Evolutionary conservation across 2,113 vertebrate genomes (phyloP).

Genomic region (Mola mola): DNA sequence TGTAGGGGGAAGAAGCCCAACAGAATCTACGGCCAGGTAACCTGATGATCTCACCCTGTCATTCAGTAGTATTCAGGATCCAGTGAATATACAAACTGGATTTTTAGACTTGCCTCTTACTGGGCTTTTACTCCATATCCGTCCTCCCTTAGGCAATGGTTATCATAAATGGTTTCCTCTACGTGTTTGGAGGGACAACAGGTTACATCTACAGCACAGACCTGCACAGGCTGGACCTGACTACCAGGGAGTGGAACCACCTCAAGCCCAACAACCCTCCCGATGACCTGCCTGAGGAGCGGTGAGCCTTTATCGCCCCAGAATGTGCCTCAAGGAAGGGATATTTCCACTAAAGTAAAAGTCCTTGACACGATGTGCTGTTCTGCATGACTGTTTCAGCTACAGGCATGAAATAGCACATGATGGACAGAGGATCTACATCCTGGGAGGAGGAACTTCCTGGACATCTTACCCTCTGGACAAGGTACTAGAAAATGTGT

Average conservation of each 20-base stretch:
- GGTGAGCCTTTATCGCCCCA: constrained; percentile 73
- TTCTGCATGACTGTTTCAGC: constrained; percentile 75
- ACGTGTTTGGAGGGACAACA: constrained; percentile 97
- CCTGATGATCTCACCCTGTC: not conserved
- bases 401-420: constrained; percentile 98
- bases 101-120: not conserved
- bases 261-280: constrained; percentile 95
- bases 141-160: constrained; percentile 89
- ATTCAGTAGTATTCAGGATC: constrained; percentile 1
- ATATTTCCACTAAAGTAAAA: not conserved
- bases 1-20: constrained; percentile 97
- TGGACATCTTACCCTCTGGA: constrained; percentile 98
- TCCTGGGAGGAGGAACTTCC: constrained; percentile 96
- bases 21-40: constrained; percentile 96
- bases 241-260: constrained; percentile 94
- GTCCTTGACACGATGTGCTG: not conserved
- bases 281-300: constrained; percentile 93
- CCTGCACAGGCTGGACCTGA: constrained; percentile 95
- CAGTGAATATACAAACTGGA: not conserved
- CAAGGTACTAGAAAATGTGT: constrained; percentile 83
- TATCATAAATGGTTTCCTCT: constrained; percentile 95
- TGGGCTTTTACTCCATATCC: not conserved
- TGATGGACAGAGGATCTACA: constrained; percentile 94
- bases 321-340: not conserved
- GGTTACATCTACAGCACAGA: constrained; percentile 98